These are phyloP conservation scores for Idaea dimidiata DNA, from an alignment of 2,888 invertebrate genomes.

Conservation along the genomic window DNA sequence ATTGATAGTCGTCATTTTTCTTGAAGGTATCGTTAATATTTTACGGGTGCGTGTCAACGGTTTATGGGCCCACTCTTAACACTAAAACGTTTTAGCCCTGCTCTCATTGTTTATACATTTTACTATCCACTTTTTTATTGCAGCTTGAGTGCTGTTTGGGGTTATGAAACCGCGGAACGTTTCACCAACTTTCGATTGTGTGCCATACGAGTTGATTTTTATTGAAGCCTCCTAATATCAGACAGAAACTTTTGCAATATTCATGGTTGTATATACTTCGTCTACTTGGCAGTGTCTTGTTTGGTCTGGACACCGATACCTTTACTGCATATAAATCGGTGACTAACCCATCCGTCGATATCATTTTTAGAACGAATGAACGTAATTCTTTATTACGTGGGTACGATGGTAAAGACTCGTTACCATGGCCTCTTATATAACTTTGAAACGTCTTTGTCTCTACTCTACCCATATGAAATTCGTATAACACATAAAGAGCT, in stretches of 20 bases:
- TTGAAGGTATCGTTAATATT: conserved; percentile 79
- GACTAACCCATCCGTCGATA: conserved; percentile 12
- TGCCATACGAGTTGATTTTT: conserved; percentile 65
- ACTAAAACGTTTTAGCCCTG: conserved; percentile 79
- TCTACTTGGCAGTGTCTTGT: conserved; percentile 34
- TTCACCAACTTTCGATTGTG: conserved; percentile 62
- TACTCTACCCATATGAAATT: conserved; percentile 28
- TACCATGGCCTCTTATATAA: conserved; percentile 7
- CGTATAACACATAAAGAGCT: conserved; percentile 52
- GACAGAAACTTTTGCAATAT: conserved; percentile 45
- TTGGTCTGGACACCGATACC: conserved; percentile 28
- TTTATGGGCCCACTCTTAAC: conserved; percentile 79
- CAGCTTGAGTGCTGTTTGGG: conserved; percentile 63
- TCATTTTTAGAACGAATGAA: not conserved
- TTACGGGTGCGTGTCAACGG: conserved; percentile 79
- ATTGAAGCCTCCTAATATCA: conserved; percentile 51
- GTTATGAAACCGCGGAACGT: conserved; percentile 63
- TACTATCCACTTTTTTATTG: conserved; percentile 76
- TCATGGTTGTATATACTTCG: conserved; percentile 44
- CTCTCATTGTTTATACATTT: conserved; percentile 80
- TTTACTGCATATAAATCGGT: conserved; percentile 19
- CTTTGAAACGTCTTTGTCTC: conserved; percentile 27
- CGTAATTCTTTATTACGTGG: not conserved
- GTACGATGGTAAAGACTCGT: not conserved
- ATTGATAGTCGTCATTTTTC: conserved; percentile 79